Evolutionary conservation across 2,113 vertebrate species (phyloP), one percentile per base, ranked within the genome.

Genomic region (Syrrhaptes paradoxus): DNA sequence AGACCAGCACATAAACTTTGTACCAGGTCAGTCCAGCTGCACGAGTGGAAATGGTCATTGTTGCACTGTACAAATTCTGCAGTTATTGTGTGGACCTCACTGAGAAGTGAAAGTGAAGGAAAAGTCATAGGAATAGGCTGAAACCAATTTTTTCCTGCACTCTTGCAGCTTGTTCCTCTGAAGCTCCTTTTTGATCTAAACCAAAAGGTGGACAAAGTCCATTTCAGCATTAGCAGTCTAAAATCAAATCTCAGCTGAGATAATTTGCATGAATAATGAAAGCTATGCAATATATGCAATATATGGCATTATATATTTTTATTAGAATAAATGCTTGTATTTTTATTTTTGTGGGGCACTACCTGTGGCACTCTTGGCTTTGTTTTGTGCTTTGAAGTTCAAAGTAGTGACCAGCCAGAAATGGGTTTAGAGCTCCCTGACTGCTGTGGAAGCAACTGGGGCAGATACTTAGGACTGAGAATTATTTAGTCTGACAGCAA

Each of bases 261-360:
- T 77, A 75, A 68, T 78, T 72, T 79, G 16, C 66, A 65, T 71
- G 41, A 84, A 48, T 89, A 85, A 91, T 20, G 19, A 84, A 87
- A 85, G 31, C 49, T 61, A 17, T 54, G n/a, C n/a, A n/a, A n/a
- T n/a, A n/a, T n/a, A n/a, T 94, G 79, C 49, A 31, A 92, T 74
- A 21, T 45, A 17, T 57, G 45, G 14, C 20, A 14, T 48, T 72
- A 22, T 11, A 13, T 46, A 2, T 58, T 3, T 62, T 36, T 11
- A 55, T 61, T 32, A 2, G 74, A 71, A 21, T 41, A 73, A 90
- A 58, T 52, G 55, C 34, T 63, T 65, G 49, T 10, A 18, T 43
- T 78, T 92, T 72, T 11, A 26, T 59, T 87, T 75, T 90, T 41
- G 21, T 79, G 17, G 43, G 29, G 24, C 5, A 11, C 11, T 48